A percentile compares a stretch with the other conserved stretches of the same genome.
These are phyloP conservation scores for Myiopsitta monachus DNA, from an alignment of 2,113 vertebrate genomes.

Conservation along the genomic window DNA sequence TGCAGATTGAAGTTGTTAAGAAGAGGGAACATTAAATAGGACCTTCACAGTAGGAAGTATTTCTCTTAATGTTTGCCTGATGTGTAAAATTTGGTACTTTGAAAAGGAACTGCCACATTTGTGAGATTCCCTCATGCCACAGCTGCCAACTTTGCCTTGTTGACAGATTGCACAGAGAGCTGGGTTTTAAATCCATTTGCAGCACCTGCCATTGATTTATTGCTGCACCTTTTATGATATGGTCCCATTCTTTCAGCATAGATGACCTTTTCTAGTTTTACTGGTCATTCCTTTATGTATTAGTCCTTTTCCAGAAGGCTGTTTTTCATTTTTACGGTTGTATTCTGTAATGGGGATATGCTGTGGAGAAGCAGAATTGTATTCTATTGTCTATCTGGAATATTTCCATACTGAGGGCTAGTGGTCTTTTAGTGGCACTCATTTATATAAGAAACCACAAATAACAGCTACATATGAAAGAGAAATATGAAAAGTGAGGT, in stretches of 20 bases:
- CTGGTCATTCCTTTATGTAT: neutral
- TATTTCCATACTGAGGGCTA: neutral
- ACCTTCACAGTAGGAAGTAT: neutral
- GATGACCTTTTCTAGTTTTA: constrained; percentile 4
- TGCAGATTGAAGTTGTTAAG: neutral
- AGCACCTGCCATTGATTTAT: neutral
- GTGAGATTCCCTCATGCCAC: neutral
- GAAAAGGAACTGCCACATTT: neutral
- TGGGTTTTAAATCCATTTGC: neutral
- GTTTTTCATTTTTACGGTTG: neutral
- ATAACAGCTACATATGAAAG: neutral
- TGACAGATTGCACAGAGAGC: neutral
- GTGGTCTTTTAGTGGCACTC: neutral
- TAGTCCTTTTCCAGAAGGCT: neutral
- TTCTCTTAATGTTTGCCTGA: neutral
- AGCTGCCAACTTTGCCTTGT: neutral
- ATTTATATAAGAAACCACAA: neutral
- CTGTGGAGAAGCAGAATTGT: neutral
- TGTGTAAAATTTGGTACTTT: neutral
- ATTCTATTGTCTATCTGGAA: neutral
- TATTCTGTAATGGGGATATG: neutral
- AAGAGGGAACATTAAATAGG: neutral
- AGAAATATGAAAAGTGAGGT: neutral
- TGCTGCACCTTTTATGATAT: neutral
- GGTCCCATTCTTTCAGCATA: neutral